These are phyloP conservation scores for Hemiprocne comata DNA, from an alignment of 2,113 vertebrate species.

Conservation along the genomic window DNA sequence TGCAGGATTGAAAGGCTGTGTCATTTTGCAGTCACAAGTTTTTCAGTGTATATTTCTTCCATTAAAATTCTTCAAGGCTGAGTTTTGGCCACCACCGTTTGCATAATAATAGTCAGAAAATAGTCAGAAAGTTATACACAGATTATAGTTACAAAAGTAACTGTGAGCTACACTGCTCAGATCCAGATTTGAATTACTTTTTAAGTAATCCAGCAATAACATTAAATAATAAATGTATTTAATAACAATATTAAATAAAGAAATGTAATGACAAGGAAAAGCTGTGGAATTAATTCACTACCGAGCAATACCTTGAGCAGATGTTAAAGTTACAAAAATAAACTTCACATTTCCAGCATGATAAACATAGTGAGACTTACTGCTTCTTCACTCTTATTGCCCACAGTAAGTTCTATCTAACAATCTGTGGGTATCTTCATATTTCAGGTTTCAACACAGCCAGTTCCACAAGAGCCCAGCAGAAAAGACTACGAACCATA, in stretches of 20 bases:
- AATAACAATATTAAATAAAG: neutral
- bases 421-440: neutral
- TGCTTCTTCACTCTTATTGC: neutral
- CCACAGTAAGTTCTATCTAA: neutral
- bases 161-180: neutral
- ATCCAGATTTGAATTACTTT: neutral
- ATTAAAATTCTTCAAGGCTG: neutral
- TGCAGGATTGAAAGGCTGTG: neutral
- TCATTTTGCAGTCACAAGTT: neutral
- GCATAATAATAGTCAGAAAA: neutral
- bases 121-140: neutral
- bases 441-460: slow-evolving; percentile 86
- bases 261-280: neutral
- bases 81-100: neutral
- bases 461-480: slow-evolving; percentile 90
- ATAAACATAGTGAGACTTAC: neutral
- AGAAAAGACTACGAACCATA: slow-evolving; percentile 96
- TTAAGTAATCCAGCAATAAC: neutral
- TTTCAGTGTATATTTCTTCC: neutral
- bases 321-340: neutral
- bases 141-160: neutral
- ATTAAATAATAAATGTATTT: neutral
- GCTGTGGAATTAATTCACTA: neutral
- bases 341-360: neutral
- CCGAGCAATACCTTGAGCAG: neutral